These are phyloP conservation scores for Lasius platythorax DNA, from an alignment of 2,888 invertebrate genomes.

Conservation along the genomic window DNA sequence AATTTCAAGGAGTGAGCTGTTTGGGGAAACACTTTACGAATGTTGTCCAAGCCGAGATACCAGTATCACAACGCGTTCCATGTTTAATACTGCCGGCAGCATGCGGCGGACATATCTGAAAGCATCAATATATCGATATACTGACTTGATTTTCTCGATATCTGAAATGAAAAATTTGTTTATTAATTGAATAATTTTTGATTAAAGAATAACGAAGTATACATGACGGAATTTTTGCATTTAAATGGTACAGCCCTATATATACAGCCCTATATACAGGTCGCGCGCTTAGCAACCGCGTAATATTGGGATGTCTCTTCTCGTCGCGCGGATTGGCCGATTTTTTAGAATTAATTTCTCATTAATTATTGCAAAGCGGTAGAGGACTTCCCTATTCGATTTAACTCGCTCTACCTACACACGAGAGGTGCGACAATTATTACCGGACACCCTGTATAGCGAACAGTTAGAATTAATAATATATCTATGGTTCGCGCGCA, in stretches of 20 bases:
- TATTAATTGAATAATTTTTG: conserved; percentile 44
- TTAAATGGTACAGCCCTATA: not conserved
- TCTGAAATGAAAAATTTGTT: conserved; percentile 88
- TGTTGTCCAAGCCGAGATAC: conserved; percentile 98
- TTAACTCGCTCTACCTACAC: too few relatives aligned
- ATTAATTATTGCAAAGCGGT: too few relatives aligned
- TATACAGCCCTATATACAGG: not conserved
- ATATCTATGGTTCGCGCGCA: too few relatives aligned
- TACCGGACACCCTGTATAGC: too few relatives aligned
- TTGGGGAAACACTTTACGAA: conserved; percentile 99
- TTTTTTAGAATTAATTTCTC: too few relatives aligned
- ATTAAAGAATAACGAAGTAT: conserved; percentile 5
- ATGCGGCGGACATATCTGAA: conserved; percentile 99
- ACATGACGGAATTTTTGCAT: too few relatives aligned
- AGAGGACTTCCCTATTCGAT: too few relatives aligned
- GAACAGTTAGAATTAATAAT: too few relatives aligned
- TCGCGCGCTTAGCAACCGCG: too few relatives aligned
- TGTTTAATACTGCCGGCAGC: conserved; percentile 97
- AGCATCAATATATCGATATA: conserved; percentile 89
- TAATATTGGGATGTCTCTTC: too few relatives aligned
- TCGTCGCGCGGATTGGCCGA: too few relatives aligned
- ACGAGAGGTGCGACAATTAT: too few relatives aligned
- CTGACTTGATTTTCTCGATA: conserved; percentile 94
- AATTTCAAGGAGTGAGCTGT: conserved; percentile 94
- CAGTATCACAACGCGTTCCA: conserved; percentile 99